Percentiles rank a stretch among this genome's conserved stretches.
phyloP scores from a whole-genome alignment of 1,140 invertebrate genomes.

The Arion vulgaris region DNA sequence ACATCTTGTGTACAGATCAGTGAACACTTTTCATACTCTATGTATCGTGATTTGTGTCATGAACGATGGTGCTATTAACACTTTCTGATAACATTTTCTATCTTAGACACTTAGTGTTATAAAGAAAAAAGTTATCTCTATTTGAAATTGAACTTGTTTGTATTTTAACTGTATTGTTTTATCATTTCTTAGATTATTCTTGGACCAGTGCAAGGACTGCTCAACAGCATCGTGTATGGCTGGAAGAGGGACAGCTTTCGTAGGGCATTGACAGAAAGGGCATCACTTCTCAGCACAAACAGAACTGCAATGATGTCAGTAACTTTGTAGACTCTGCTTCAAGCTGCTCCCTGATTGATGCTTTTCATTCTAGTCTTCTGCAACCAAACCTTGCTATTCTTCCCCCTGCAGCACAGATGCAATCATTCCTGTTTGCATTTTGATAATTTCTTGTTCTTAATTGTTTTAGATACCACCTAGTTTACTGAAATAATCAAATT shows the following conservation, averaged over 20 bases:
- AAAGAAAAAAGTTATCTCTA: no score
- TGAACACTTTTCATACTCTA: no score
- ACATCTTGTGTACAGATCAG: no score
- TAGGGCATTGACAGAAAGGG: slow-evolving; percentile 41
- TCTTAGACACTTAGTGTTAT: no score
- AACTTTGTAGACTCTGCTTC: slow-evolving; percentile 19
- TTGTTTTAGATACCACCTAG: neutral
- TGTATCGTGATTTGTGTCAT: no score
- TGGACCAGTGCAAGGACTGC: slow-evolving; percentile 51
- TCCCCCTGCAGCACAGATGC: neutral
- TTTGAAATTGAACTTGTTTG: no score
- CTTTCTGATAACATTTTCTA: no score
- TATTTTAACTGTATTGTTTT: no score
- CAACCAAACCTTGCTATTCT: neutral
- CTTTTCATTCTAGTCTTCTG: neutral
- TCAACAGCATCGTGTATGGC: slow-evolving; percentile 52
- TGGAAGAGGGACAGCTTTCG: slow-evolving; percentile 53
- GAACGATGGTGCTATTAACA: no score
- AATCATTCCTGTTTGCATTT: neutral
- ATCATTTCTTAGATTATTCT: slow-evolving; percentile 41
- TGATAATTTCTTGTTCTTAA: neutral
- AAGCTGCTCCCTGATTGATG: neutral
- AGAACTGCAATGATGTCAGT: slow-evolving; percentile 36
- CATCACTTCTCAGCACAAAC: slow-evolving; percentile 41
- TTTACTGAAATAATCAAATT: neutral